These are phyloP conservation scores for Dolichotis patagonum DNA, from an alignment of 2,113 vertebrate genomes.

Conservation along the genomic window DNA sequence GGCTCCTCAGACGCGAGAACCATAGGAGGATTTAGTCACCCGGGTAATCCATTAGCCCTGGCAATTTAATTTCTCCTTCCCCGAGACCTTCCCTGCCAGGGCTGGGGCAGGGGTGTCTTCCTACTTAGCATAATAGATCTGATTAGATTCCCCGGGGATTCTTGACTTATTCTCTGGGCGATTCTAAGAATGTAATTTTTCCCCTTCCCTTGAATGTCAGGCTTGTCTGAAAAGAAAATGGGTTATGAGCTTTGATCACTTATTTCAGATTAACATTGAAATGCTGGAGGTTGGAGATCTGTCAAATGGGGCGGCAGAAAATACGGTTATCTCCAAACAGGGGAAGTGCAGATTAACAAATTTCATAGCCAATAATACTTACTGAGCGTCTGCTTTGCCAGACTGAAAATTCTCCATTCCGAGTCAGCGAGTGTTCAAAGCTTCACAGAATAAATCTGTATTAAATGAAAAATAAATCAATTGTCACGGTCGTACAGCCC, in stretches of 20 bases:
- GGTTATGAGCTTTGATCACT: slow-evolving; percentile 71
- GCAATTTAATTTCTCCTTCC: slow-evolving; percentile 78
- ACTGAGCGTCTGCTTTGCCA: slow-evolving; percentile 69
- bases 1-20: slow-evolving; percentile 78
- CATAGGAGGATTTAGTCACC: slow-evolving; percentile 75
- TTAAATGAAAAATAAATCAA: slow-evolving; percentile 85
- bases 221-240: slow-evolving; percentile 71
- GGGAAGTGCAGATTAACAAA: slow-evolving; percentile 75
- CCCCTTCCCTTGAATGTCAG: slow-evolving; percentile 7
- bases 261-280: slow-evolving; percentile 75
- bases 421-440: slow-evolving; percentile 75
- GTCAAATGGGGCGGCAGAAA: slow-evolving; percentile 79
- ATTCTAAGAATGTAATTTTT: slow-evolving; percentile 57
- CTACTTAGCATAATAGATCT: slow-evolving; percentile 71
- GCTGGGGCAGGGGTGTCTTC: slow-evolving; percentile 44
- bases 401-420: slow-evolving; percentile 72
- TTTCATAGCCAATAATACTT: slow-evolving; percentile 79
- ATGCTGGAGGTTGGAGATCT: slow-evolving; percentile 74
- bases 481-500: slow-evolving; percentile 67
- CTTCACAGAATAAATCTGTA: slow-evolving; percentile 79
- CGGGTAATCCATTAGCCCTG: slow-evolving; percentile 79
- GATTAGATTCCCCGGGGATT: slow-evolving; percentile 69
- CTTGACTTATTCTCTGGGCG: slow-evolving; percentile 45
- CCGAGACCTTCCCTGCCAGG: slow-evolving; percentile 72
- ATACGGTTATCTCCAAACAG: slow-evolving; percentile 77